Evolutionary conservation across 2,113 vertebrate species (phyloP), one percentile per base, ranked within the genome.

Genomic region (Megaleporinus macrocephalus): DNA sequence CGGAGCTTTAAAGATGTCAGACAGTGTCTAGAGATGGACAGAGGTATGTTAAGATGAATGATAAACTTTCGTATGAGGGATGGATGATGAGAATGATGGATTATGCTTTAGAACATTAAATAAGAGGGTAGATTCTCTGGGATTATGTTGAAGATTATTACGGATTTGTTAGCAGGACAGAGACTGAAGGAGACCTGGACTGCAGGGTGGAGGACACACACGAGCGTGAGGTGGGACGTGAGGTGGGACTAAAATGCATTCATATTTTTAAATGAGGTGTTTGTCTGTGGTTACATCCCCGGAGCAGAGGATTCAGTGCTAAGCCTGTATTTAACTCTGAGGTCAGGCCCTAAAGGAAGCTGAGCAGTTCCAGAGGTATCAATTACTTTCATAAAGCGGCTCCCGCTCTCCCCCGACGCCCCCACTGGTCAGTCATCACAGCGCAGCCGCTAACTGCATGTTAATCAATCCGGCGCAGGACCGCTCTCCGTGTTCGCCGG

Each of bases 381-480:
- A 74, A 66, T 79, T 66, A 74, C 68, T 65, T 47, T 15, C 63
- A 73, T 72, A 44, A 73, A 49, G 36, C 13, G 4, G 68, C 27
- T 65, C 30, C 18, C 51, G 51, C 49, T 53, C 59, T 27, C n/a
- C 20, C 62, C 59, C 24, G 73, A 44, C 11, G 1, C 63, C 20
- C 59, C 47, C 55, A 73, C 27, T 14, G 24, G n/a, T 59, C 63
- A 61, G 71, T 26, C n/a, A 49, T 33, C 44, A 70, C 47, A 84
- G 63, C 24, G 4, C 53, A 55, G 77, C 24, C 57, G 15, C 29
- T 70, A 69, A 63, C 55, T 16, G 55, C 65, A 22, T 80, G 65
- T 29, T 80, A 71, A 53, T 80, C 63, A 80, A 63, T 63, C 29
- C 7, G 29, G 27, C 24, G 22, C 41, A 57, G 72, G 72, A 55